phyloP scores from a whole-genome alignment of 92 coral and sea anemone genomes.

The Siderastrea siderea region DNA sequence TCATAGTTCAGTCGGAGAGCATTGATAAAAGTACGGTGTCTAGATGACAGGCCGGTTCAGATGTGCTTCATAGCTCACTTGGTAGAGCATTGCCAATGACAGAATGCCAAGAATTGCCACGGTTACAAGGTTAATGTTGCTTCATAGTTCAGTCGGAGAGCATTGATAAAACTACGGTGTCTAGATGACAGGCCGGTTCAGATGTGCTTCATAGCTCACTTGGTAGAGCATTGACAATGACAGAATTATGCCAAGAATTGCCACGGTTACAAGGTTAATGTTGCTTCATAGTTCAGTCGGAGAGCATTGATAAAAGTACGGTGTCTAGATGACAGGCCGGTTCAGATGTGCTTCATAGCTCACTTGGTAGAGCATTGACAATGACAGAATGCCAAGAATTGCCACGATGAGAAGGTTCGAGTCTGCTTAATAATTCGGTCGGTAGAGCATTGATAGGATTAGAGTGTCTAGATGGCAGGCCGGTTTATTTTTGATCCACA shows the following conservation, averaged over 20 bases:
- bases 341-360: neutral
- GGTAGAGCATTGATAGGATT: neutral
- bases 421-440: neutral
- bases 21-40: no score
- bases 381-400: neutral
- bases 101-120: neutral
- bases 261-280: no score
- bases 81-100: neutral
- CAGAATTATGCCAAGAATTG: no score
- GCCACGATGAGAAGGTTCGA: neutral
- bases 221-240: neutral
- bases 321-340: neutral
- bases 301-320: no score
- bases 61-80: neutral
- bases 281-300: no score
- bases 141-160: neutral
- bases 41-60: neutral
- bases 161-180: neutral
- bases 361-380: neutral
- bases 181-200: neutral
- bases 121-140: neutral
- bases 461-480: neutral
- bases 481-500: neutral
- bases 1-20: no score
- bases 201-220: neutral